Base-by-base conservation (phyloP, 1,140 invertebrate genomes). In the Orussus abietinus region DNA sequence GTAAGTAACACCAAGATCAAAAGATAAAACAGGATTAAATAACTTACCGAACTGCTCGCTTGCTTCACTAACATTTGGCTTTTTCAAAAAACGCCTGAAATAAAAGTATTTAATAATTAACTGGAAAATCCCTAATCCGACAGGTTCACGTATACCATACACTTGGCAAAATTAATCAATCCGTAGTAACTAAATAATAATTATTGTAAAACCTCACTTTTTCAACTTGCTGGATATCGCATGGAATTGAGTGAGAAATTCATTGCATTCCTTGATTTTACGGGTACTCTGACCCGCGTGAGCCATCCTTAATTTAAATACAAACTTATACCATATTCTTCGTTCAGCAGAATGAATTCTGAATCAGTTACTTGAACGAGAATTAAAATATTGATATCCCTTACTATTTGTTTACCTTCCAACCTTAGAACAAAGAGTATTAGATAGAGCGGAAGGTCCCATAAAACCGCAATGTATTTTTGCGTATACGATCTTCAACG, bases 51-150 rank as follows among this genome's bases (percentile, higher is more conserved):
- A 79, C 57, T 79, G 75, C 34, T 86, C 82, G 34, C 78, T 80
- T 9, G 83, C 82, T 74, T 87, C 85, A 7, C 81, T 77, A 26
- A 85, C 77, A 67, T 87, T 88, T 9, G 85, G 84, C 69, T 87
- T 87, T 21, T 83, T 75, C 53, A 87, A 74, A 66, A 88, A 87
- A 41, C 83, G 72, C 60, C 84, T 87, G 61, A 29, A 77, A 78
- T 49, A 49, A 38, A 50, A 53, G 42, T 42, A 37, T 32, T 33
- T 38, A 31, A 6, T 32, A 38, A 36, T 42, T 22, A 39, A 37
- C 10, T 28, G 28, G 22, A 49, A 33, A 30, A 25, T 26, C 17
- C 20, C 25, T n/a, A 17, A 15, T 4, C 26, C 28, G 39, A 26
- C 17, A 32, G 35, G 30, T 22, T 12, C 12, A 14, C 34, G 14